Percentiles rank a stretch among this genome's conserved stretches.
Conservation (phyloP, 1,140 invertebrate genomes). For the Orchestia grillus region DNA sequence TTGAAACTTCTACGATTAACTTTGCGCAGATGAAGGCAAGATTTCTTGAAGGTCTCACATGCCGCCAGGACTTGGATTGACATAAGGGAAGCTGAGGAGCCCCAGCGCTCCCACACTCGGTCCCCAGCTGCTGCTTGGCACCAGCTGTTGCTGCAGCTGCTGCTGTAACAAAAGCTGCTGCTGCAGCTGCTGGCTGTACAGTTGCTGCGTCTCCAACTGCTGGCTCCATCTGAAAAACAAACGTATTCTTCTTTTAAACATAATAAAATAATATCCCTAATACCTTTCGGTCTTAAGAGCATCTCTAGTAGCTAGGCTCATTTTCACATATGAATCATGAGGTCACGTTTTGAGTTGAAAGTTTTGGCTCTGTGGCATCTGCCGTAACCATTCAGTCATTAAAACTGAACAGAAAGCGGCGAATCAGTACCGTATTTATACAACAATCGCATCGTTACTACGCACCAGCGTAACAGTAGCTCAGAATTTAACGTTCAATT, state of each 20-base stretch:
- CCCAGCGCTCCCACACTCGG: slow-evolving; percentile 59
- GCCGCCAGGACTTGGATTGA: slow-evolving; percentile 58
- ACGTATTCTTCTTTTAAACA: too few species aligned
- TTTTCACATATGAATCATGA: too few species aligned
- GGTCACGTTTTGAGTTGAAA: too few species aligned
- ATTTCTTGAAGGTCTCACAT: slow-evolving; percentile 40
- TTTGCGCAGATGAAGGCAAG: background rate
- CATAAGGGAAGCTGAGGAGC: slow-evolving; percentile 57
- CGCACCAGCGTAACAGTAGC: too few species aligned
- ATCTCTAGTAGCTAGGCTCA: too few species aligned
- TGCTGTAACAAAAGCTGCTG: slow-evolving; percentile 4
- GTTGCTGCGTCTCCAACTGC: slow-evolving; percentile 55
- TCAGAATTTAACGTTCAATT: too few species aligned
- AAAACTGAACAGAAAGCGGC: too few species aligned
- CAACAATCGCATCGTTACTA: background rate
- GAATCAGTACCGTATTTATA: background rate
- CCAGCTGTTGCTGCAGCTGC: slow-evolving; percentile 39
- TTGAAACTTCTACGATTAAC: background rate
- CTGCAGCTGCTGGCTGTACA: background rate
- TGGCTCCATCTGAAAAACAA: slow-evolving; percentile 65
- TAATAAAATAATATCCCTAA: too few species aligned
- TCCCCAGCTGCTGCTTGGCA: slow-evolving; percentile 13
- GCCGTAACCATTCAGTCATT: too few species aligned
- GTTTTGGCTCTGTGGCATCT: too few species aligned
- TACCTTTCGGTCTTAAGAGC: too few species aligned